phyloP scores from a whole-genome alignment of 2,113 vertebrate genomes.

The Seriola rivoliana region DNA sequence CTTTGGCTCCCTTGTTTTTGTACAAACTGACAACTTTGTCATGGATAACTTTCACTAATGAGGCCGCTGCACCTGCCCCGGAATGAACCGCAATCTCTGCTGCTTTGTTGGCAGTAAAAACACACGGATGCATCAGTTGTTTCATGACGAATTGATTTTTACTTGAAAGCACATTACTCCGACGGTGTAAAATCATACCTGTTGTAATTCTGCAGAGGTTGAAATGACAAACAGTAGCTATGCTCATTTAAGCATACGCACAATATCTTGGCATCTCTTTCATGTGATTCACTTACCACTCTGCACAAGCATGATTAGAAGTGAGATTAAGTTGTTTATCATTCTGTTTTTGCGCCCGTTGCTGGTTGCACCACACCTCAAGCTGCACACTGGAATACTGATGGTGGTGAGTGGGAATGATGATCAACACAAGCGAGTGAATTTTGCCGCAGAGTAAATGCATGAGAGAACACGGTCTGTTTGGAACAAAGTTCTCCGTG shows the following conservation, averaged over 20 bases:
- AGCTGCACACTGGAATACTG: conserved; percentile 68
- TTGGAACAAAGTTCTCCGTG: conserved; percentile 13
- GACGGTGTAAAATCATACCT: conserved; percentile 53
- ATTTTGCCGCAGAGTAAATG: conserved; percentile 48
- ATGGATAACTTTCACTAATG: conserved; percentile 65
- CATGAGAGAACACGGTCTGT: conserved; percentile 31
- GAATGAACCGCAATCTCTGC: conserved; percentile 44
- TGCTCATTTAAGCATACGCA: conserved; percentile 54
- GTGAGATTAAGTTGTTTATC: conserved; percentile 81
- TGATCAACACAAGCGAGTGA: conserved; percentile 50
- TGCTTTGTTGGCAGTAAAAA: conserved; percentile 44
- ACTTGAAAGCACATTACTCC: conserved; percentile 61
- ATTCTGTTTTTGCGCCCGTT: conserved; percentile 64
- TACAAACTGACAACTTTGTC: conserved; percentile 58
- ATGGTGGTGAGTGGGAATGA: conserved; percentile 58
- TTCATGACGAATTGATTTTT: conserved; percentile 71
- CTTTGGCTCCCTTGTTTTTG: conserved; percentile 50
- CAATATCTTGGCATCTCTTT: conserved; percentile 69
- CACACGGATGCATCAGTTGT: conserved; percentile 47
- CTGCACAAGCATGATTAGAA: conserved; percentile 68
- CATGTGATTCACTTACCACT: conserved; percentile 69
- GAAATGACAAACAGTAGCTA: conserved; percentile 56
- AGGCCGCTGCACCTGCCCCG: conserved; percentile 49
- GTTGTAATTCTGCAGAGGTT: conserved; percentile 57
- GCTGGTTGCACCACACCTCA: conserved; percentile 56